Evolutionary conservation across 2,888 invertebrate genomes (phyloP).

Genomic region (Cephus pygmeus): DNA sequence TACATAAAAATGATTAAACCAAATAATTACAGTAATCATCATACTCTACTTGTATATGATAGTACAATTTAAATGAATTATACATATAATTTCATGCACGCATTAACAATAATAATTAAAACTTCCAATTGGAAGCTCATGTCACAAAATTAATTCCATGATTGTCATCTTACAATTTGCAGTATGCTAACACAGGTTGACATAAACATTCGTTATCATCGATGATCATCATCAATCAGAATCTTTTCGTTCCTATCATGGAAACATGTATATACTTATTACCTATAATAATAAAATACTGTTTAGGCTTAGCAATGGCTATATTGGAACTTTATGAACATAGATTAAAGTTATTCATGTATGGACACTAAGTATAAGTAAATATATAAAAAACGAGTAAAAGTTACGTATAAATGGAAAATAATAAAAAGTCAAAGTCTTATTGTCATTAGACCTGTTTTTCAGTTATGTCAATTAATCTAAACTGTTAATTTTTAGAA

Average conservation of each 20-base stretch:
- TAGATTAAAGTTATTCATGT: background rate
- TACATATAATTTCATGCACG: background rate
- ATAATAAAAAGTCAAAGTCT: background rate
- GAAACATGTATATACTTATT: background rate
- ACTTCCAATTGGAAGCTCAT: background rate
- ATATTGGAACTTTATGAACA: background rate
- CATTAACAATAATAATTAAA: background rate
- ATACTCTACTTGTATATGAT: background rate
- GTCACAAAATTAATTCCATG: background rate
- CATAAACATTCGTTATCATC: background rate
- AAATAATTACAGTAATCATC: background rate
- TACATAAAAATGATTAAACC: too few species aligned
- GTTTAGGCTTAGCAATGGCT: background rate
- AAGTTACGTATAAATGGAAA: background rate
- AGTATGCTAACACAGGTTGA: background rate
- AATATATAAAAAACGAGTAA: background rate
- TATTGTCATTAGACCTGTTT: background rate
- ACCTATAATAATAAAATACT: background rate
- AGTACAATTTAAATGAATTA: background rate
- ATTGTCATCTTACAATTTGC: background rate
- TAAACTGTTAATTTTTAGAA: background rate
- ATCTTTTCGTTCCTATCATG: background rate
- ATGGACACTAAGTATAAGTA: background rate
- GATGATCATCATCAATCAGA: background rate
- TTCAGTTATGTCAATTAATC: background rate